Conservation (phyloP, 35 echinoderm and acorn worm genomes). For the Strongylocentrotus purpuratus region DNA sequence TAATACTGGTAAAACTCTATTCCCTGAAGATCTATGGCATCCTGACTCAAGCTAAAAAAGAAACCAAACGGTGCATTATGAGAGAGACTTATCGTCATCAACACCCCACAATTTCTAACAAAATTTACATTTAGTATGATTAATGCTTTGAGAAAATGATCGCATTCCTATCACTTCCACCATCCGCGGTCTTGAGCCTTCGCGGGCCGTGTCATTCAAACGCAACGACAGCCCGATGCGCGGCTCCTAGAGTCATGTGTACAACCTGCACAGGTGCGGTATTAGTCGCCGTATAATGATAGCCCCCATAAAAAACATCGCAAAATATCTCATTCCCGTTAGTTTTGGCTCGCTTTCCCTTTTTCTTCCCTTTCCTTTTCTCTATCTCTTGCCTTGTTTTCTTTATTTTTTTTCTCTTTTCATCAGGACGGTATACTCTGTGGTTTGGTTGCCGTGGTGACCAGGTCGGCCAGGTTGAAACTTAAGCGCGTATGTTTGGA, state of each 20-base stretch:
- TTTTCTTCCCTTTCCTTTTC: background rate
- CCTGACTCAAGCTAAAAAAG: background rate
- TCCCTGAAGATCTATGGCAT: background rate
- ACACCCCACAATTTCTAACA: background rate
- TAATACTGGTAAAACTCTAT: too few relatives aligned
- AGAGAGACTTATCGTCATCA: background rate
- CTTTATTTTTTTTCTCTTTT: background rate
- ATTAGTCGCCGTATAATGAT: conserved; percentile 11
- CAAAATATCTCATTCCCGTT: background rate
- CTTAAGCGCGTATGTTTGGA: background rate
- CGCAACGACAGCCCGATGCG: background rate
- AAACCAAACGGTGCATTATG: background rate
- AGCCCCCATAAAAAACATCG: background rate
- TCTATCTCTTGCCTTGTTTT: background rate
- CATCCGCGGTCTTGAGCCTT: background rate
- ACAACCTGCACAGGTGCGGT: background rate
- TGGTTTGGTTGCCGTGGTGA: background rate
- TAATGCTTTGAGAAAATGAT: background rate
- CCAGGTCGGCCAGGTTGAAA: background rate
- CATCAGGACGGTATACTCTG: background rate
- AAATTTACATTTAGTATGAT: conserved; percentile 14
- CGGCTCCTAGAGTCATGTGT: background rate
- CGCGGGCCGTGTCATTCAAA: background rate
- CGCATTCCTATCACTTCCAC: background rate
- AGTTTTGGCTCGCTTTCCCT: background rate